Evolutionary conservation across 2,888 invertebrate genomes (phyloP).

Genomic region (Volucella bombylans): DNA sequence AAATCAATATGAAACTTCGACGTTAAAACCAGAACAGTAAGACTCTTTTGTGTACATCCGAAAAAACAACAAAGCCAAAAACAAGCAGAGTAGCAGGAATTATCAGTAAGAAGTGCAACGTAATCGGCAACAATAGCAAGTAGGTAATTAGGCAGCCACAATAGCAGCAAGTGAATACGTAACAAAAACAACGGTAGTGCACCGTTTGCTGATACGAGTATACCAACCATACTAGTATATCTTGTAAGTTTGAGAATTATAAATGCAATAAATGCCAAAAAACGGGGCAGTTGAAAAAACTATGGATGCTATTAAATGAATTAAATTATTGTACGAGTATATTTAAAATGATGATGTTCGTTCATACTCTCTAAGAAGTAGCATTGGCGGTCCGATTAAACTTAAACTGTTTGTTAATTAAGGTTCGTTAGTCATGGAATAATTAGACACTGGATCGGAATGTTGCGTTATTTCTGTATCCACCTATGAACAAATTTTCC

Average conservation of each 20-base stretch:
- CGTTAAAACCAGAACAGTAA: slow-evolving; percentile 17
- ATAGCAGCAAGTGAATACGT: slow-evolving; percentile 13
- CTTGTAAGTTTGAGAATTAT: slow-evolving; percentile 63
- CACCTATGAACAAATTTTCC: too few relatives aligned
- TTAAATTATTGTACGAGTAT: too few relatives aligned
- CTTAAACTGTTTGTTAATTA: slow-evolving; percentile 32
- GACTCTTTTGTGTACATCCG: slow-evolving; percentile 31
- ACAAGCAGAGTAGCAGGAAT: slow-evolving; percentile 10
- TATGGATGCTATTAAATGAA: too few relatives aligned
- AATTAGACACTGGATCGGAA: too few relatives aligned
- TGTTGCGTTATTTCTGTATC: too few relatives aligned
- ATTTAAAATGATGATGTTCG: too few relatives aligned
- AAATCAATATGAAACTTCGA: slow-evolving; percentile 22
- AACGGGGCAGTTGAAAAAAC: too few relatives aligned
- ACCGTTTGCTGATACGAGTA: slow-evolving; percentile 57
- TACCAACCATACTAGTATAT: slow-evolving; percentile 42
- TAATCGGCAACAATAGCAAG: too few relatives aligned
- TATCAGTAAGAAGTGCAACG: slow-evolving; percentile 24
- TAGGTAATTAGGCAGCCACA: too few relatives aligned
- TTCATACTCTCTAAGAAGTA: too few relatives aligned
- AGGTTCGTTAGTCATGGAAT: slow-evolving; percentile 34
- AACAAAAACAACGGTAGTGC: slow-evolving; percentile 38
- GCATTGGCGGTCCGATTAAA: too few relatives aligned
- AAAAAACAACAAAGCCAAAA: background rate
- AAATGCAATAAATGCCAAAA: slow-evolving; percentile 65